Conservation (phyloP, 2,797 vertebrate species). For the Chrysocyon brachyurus region DNA sequence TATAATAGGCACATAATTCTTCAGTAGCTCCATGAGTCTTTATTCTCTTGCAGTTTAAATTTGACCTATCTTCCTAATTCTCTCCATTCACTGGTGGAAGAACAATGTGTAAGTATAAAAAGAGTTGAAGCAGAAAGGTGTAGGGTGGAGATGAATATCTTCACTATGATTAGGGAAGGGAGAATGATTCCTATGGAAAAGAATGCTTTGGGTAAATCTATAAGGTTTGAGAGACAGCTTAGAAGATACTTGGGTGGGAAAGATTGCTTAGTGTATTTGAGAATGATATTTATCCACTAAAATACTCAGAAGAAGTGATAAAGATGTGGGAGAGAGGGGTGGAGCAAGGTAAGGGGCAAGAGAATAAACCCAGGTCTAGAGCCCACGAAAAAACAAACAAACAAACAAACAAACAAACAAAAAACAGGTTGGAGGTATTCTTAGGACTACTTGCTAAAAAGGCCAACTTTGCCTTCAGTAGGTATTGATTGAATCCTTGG, state of each 20-base stretch:
- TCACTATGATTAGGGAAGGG: not conserved
- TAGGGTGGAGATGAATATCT: not conserved
- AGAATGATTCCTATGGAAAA: not conserved
- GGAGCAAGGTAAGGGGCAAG: not conserved
- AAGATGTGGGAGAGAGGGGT: not conserved
- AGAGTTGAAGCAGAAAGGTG: not conserved
- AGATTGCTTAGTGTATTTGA: not conserved
- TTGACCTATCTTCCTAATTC: not conserved
- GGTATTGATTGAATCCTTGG: not conserved
- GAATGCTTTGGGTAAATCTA: not conserved
- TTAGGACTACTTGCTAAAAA: not conserved
- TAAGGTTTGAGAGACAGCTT: not conserved
- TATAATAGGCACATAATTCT: not conserved
- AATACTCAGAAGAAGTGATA: not conserved
- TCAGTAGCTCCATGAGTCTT: not conserved
- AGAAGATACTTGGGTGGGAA: not conserved
- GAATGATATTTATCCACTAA: not conserved
- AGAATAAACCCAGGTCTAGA: not conserved
- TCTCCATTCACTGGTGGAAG: not conserved
- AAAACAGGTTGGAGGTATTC: not conserved
- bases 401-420: too few species aligned
- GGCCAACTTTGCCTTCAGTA: not conserved
- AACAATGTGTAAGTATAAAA: not conserved
- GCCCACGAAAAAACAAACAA: not conserved
- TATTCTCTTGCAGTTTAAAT: constrained; percentile 43